Base-by-base conservation (phyloP, 2,797 vertebrate genomes). In the Chiloscyllium punctatum region DNA sequence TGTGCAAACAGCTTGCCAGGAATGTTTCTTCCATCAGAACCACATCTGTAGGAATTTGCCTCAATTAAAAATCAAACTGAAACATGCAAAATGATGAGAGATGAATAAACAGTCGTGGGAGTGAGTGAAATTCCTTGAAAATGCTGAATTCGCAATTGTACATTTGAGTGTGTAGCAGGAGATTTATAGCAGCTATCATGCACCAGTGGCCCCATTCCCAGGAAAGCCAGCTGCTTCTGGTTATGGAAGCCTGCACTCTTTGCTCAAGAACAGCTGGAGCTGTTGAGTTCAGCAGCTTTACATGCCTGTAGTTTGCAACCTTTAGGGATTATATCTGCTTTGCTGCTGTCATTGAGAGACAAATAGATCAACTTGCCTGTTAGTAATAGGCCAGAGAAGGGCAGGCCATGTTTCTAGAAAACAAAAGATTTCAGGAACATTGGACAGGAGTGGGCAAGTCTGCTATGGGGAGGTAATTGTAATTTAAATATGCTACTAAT, bases 71-170 rank as follows among this genome's bases (percentile, higher is more conserved):
- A 91, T 21, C 62, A 66, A 66, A 91, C 57, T 3, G n/a, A 91
- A 91, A 91, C 88, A 68, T 18, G 18, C 62, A 91, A 91, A 91
- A 33, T n/a, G 21, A n/a, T 66, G 57, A 91, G 33, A 68, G 88
- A 66, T 18, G 88, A 33, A 91, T 91, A 68, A 91, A 91, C 62
- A 91, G 88, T n/a, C 3, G 33, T 91, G 33, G 57, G 57, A 66
- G 88, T 37, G 33, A 66, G 88, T 6, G 23, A 33, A n/a, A 21
- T 37, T 23, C 57, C 2, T 62, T 18, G 5, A 37, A 37, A 91
- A 66, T 91, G 88, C 33, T 66, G 88, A 91, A n/a, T 66, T 37
- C 66, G 6, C 88, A 91, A n/a, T 68, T 91, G 88, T 91, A 66
- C 2, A 1, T 66, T 91, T 5, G n/a, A 91, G 57, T 66, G 33